Base-by-base conservation (phyloP, 1,140 invertebrate genomes). In the Cyclina sinensis region DNA sequence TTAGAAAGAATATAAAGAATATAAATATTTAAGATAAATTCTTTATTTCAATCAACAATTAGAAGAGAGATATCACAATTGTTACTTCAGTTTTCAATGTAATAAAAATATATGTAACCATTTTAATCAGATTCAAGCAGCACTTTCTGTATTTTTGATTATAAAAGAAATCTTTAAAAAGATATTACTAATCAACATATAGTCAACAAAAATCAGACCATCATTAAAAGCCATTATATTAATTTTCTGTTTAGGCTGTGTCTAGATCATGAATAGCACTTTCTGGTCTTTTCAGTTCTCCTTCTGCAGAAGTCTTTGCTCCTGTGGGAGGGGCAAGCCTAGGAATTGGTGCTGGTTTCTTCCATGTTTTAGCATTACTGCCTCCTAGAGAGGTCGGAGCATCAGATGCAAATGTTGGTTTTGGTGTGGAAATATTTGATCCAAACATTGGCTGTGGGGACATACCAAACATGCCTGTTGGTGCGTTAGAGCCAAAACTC, bases 321-420 rank as follows among this genome's bases (percentile, higher is more conserved):
- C 4, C 39, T 14, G 18, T 51, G 0, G 3, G 37, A 18, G 39
- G 46, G 5, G 59, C 51, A 0, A 84, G n/a, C 24, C 68, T 39
- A 11, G 82, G 82, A 51, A 84, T 84, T 14, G 82, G 68, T 18
- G 68, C 82, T 14, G 68, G 46, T 37, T 84, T 84, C 39, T 84
- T 73, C 82, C 82, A 84, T 43, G 62, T 4, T 70, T 70, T 73
- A 32, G 82, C 46, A n/a, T 65, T 54, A 37, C 65, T 70, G 21
- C 82, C 82, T 21, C 65, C 82, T 24, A 84, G n/a, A 32, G 82
- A 73, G 7, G 68, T 84, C 48, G 82, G 82, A n/a, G 65, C 82
- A 57, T 84, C 68, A 9, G 82, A 12, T 30, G 39, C 82, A 84
- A 84, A 84, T 21, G 62, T 27, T 32, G 80, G 80, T 68, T 68